Percentiles rank a stretch among this genome's conserved stretches.
Conservation (phyloP, 1,140 invertebrate species). For the Papilio xuthus region DNA sequence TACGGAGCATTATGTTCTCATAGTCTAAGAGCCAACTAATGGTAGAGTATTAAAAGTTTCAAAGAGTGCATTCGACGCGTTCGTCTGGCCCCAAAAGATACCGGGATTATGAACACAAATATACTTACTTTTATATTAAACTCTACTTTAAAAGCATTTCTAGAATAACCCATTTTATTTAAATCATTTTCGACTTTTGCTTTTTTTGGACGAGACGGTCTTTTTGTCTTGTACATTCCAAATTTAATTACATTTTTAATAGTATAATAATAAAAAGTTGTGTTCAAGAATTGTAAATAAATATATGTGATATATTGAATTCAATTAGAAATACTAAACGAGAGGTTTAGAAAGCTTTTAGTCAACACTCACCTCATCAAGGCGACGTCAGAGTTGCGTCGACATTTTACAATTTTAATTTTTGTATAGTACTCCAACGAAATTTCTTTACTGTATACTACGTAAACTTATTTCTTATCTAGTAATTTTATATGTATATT, state of each 20-base stretch:
- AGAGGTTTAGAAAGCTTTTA: constrained; percentile 3
- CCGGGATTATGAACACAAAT: neutral
- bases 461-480: neutral
- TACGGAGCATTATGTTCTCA: neutral
- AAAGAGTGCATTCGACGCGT: neutral
- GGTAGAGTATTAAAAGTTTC: constrained; percentile 4
- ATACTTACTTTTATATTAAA: neutral
- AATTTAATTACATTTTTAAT: too few relatives aligned
- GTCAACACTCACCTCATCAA: neutral
- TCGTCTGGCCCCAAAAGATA: neutral
- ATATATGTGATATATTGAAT: too few relatives aligned
- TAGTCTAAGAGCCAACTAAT: neutral
- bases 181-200: neutral
- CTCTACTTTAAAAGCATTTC: neutral
- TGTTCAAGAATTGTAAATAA: too few relatives aligned
- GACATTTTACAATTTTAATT: neutral
- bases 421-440: neutral
- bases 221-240: neutral
- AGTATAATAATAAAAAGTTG: too few relatives aligned
- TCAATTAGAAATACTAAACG: neutral
- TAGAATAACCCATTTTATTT: constrained; percentile 6
- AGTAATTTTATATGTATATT: too few relatives aligned
- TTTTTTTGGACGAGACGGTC: neutral
- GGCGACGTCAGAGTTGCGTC: neutral
- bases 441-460: neutral